Evolutionary conservation across 1,140 invertebrate species (phyloP), one percentile per base, ranked within the genome.

Genomic region (Drosophila bocki): DNA sequence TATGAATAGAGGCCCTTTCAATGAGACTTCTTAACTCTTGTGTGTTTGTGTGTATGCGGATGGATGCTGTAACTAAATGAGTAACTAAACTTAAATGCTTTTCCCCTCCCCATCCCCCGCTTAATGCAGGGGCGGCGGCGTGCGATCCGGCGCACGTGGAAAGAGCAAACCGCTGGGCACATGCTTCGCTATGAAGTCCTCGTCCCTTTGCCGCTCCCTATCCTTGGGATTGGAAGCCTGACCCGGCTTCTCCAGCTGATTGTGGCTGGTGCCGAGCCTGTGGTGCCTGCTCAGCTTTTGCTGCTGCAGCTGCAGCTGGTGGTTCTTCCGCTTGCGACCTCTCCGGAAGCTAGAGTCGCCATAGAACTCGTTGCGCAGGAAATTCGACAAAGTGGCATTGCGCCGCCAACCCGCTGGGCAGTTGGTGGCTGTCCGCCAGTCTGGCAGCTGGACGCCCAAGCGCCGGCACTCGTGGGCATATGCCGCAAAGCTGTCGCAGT

Each of bases 401-500:
- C 80, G 68, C 9, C 84, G 78, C 71, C 78, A 91, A 26, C 81
- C 64, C 17, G 90, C 83, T 6, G 93, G 93, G 70, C 96, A 96
- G 72, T 94, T 94, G 39, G 95, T 95, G 22, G 94, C 93, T 32
- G 93, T 92, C 76, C 96, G 93, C 96, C 96, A 96, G 79, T 96
- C 93, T 1, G 93, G 91, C 47, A 97, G 92, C 64, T 94, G 94
- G 41, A 96, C 95, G 2, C 97, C 97, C 9, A 97, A 91, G 7
- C 97, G 94, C 48, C 95, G 94, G 92, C 98, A 98, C 91, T 98
- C 97, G 70, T 96, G 95, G 5, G 96, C 96, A 92, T 98, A 99
- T 0, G 98, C 97, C 59, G 96, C 95, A 72, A 98, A 95, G 51
- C 97, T 96, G 81, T 98, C 97, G 92, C 98, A 99, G 91, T 98